Evolutionary conservation across 2,113 vertebrate species (phyloP).

Genomic region (Poecile atricapillus): DNA sequence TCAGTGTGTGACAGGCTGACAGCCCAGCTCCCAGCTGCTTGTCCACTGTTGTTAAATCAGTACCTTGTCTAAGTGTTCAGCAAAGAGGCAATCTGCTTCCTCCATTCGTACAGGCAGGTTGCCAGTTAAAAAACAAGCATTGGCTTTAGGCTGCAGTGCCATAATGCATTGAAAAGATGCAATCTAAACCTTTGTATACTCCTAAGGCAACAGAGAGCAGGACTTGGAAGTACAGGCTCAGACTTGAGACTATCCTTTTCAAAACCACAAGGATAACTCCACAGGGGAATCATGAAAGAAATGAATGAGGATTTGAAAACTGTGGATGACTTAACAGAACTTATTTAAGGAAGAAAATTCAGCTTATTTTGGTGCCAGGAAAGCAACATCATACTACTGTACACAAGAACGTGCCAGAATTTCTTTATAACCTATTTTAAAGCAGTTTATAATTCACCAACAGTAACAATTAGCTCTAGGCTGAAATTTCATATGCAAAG

Average conservation of each 20-base stretch:
- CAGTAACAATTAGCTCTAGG: conserved; percentile 20
- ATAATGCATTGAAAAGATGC: conserved; percentile 75
- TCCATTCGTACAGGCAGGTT: conserved; percentile 75
- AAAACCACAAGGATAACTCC: conserved; percentile 61
- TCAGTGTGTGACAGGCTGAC: conserved; percentile 94
- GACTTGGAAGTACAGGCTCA: conserved; percentile 56
- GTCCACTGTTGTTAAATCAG: conserved; percentile 94
- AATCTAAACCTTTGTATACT: conserved; percentile 62
- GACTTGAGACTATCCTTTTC: conserved; percentile 60
- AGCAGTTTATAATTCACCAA: neutral
- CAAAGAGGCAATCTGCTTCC: conserved; percentile 83
- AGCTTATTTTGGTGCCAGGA: neutral
- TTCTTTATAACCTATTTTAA: neutral
- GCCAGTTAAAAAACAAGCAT: conserved; percentile 75
- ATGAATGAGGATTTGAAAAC: conserved; percentile 6
- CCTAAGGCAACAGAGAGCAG: conserved; percentile 64
- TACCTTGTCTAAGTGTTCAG: conserved; percentile 79
- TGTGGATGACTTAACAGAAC: neutral
- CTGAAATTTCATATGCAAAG: conserved; percentile 26
- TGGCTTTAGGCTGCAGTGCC: conserved; percentile 77
- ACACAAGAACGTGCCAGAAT: neutral
- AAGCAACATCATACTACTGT: neutral
- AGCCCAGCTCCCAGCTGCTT: conserved; percentile 93
- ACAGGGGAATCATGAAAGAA: conserved; percentile 45
- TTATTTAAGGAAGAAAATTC: neutral